Base-by-base conservation (phyloP, 2,113 vertebrate genomes). In the Brachyhypopomus gauderio region DNA sequence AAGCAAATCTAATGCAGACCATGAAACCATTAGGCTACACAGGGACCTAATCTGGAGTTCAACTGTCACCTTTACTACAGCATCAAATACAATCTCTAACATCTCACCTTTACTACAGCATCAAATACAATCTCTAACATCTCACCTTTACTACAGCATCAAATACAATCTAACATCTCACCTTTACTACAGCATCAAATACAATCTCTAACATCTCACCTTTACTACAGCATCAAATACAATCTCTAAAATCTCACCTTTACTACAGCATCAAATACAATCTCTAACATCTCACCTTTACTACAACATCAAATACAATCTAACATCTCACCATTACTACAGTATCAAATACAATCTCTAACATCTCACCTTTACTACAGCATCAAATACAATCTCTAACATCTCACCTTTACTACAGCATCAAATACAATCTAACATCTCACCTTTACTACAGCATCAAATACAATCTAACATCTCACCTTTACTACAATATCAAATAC, bases 1-100 rank as follows among this genome's bases (percentile, higher is more conserved):
- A 75, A 67, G 48, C 79, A 80, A 58, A 80, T 80, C 5, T 23
- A 60, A 66, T 58, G 45, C 79, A 80, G 27, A 80, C 34, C 34
- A 69, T 27, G 19, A 34, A 38, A 36, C 30, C 30, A n/a, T 66
- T 55, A 30, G 62, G 48, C 45, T 19, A 59, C 2, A 23, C 19
- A 41, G 79, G 71, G 55, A 74, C n/a, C 71, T 58, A 45, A 81
- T 75, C 60, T 64, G 69, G 8, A 16, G 20, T 52, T 23, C 55
- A 34, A n/a, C 70, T 56, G 64, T 72, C 70, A 45, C 38, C 60
- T 73, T 64, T 74, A n/a, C n/a, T 66, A 66, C 41, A 23, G 16
- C 27, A 74, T 36, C 41, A 72, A 17, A 72, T 79, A 48, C 6
- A 19, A 20, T 30, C 67, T 64, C 22, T n/a, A 66, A 60, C 55